Evolutionary conservation across 2,797 vertebrate genomes (phyloP).

Genomic region (Pogoniulus pusillus): DNA sequence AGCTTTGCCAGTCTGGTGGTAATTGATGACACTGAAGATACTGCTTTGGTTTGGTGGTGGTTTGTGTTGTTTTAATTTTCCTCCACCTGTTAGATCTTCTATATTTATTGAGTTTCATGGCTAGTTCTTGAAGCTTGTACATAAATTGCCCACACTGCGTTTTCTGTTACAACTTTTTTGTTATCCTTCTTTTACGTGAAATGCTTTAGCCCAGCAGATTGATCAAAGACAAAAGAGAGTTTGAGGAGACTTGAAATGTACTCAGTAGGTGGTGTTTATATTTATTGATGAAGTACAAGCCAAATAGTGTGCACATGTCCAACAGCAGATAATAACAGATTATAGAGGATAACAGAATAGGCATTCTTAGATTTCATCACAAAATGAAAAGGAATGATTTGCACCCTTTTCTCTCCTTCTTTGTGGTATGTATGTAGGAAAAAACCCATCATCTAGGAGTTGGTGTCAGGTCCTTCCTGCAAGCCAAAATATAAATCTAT

Average conservation of each 20-base stretch:
- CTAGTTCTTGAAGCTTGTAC: neutral
- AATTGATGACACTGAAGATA: neutral
- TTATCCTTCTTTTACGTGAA: neutral
- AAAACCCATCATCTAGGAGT: neutral
- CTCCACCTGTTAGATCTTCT: constrained; percentile 34
- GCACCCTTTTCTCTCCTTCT: neutral
- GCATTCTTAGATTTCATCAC: neutral
- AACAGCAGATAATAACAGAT: neutral
- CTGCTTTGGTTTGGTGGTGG: neutral
- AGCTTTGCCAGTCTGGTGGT: neutral
- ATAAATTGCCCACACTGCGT: neutral
- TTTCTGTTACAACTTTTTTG: neutral
- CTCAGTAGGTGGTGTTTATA: neutral
- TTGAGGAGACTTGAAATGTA: neutral
- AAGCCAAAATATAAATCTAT: neutral
- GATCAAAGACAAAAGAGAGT: neutral
- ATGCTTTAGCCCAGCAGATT: neutral
- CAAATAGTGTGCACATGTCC: neutral
- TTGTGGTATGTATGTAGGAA: neutral
- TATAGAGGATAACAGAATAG: neutral
- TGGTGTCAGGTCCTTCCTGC: neutral
- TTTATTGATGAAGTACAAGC: neutral
- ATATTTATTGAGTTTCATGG: neutral
- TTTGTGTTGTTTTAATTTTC: neutral
- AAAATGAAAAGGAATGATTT: neutral